Evolutionary conservation across 2,797 vertebrate genomes (phyloP).

Genomic region (Ctenopoma kingsleyae): DNA sequence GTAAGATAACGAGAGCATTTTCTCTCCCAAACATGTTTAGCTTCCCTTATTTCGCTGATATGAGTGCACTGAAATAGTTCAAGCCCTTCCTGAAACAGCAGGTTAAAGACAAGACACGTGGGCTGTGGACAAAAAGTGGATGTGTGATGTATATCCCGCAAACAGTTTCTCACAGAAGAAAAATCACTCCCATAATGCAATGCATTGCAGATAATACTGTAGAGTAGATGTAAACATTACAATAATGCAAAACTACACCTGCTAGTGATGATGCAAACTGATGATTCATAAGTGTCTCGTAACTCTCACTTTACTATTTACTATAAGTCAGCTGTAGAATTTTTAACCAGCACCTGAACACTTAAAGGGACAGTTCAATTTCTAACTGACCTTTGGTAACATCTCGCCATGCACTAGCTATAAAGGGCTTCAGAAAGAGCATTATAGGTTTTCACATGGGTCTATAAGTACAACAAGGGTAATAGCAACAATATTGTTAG

Average conservation of each 20-base stretch:
- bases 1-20: conserved; percentile 36
- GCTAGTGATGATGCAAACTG: neutral
- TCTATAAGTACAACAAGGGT: neutral
- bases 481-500: too few species aligned
- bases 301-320: neutral
- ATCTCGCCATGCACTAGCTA: neutral
- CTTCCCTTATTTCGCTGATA: conserved; percentile 4
- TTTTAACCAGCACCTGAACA: too few species aligned
- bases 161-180: neutral
- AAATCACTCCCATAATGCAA: neutral
- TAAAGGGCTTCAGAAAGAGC: neutral
- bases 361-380: too few species aligned
- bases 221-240: neutral
- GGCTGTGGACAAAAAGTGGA: neutral
- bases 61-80: conserved; percentile 21
- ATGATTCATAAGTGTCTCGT: neutral
- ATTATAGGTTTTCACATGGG: neutral
- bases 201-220: neutral
- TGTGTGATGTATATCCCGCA: neutral
- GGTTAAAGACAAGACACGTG: neutral
- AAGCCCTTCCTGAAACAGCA: conserved; percentile 8
- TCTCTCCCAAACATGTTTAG: conserved; percentile 20
- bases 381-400: neutral
- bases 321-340: neutral
- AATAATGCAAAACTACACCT: neutral